Base-by-base conservation (phyloP, 2,113 vertebrate species). In the Murina feae region DNA sequence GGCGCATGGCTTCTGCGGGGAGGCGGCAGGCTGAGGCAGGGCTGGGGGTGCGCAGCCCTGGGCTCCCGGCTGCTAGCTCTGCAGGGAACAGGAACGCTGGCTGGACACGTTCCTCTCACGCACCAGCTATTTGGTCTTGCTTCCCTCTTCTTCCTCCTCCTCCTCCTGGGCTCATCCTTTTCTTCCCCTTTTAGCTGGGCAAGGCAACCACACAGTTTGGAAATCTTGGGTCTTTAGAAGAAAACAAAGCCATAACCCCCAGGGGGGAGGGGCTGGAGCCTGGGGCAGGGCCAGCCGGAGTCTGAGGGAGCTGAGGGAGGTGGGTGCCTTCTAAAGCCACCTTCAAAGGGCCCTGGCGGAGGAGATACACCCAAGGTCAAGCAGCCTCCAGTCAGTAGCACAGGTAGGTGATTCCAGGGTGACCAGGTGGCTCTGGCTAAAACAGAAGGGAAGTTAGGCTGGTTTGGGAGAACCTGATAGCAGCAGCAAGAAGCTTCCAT, bases 181-280 rank as follows among this genome's bases (percentile, higher is more conserved):
- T 87, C 97, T 97, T 97, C 96, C 97, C 89, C 96, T 97, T 97
- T 97, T 86, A 95, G 74, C 82, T 83, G 69, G 92, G 88, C 95
- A 93, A 88, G 78, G 93, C 88, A 93, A 97, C 97, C 97, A 96
- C 95, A 97, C 93, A 75, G 95, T 97, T 97, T 97, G 96, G 97
- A 97, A 97, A 97, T 97, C 92, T 95, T 90, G 63, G 96, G 91
- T 94, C 74, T 95, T 69, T 69, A 93, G 90, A 96, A 96, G 85
- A 92, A 96, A 96, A 97, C 97, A 97, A 96, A 97, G 81, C 91
- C 47, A 53, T 96, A 83, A 83, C 65, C 83, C 86, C n/a, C 37
- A 17, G 30, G 76, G 95, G 95, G 91, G 89, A 44, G 85, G 92
- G 53, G 85, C 18, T 72, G 20, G 68, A 76, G 35, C n/a, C 32